Base-by-base conservation (phyloP, 2,888 invertebrate genomes). In the Harpalus rubripes region DNA sequence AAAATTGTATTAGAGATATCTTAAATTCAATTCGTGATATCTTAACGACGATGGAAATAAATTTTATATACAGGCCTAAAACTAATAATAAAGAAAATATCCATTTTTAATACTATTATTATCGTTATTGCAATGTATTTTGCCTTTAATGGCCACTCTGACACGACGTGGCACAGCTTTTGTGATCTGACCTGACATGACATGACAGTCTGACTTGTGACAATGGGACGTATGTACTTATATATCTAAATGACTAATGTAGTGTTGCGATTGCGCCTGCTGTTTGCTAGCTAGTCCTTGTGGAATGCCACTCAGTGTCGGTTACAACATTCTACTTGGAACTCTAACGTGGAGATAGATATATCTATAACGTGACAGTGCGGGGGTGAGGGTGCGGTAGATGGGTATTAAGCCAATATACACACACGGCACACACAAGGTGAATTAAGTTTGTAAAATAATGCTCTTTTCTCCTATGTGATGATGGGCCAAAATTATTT, bases 241-340 rank as follows among this genome's bases (percentile, higher is more conserved):
- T 32, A 22, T 32, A 32, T 32, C 32, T 52, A 52, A 12, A 59
- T 85, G 85, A 85, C 74, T 76, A 80, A 52, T 52, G 85, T 85
- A 85, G 85, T 85, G 85, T 85, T 80, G 44, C 44, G 80, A 79
- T 85, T 85, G 85, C 85, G 85, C 85, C 85, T 85, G 85, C 80
- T 85, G 85, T 80, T 85, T 85, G 85, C 85, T 85, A 85, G 80
- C 80, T 80, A 80, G 80, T 68, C 80, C 85, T 68, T 79, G 79
- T 79, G 79, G 85, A 85, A 85, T 85, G 85, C 85, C 85, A 85
- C 72, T 85, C 80, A 85, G 85, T 85, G 79, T 85, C 85, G 80
- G 85, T 79, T 84, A 52, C 44, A 52, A 52, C 74, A 74, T 83
- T 83, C 22, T 52, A 52, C 44, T 52, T 52, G 44, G 44, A 52